Evolutionary conservation across 23 tunicate species (phyloP).

Genomic region (Oikopleura albicans): DNA sequence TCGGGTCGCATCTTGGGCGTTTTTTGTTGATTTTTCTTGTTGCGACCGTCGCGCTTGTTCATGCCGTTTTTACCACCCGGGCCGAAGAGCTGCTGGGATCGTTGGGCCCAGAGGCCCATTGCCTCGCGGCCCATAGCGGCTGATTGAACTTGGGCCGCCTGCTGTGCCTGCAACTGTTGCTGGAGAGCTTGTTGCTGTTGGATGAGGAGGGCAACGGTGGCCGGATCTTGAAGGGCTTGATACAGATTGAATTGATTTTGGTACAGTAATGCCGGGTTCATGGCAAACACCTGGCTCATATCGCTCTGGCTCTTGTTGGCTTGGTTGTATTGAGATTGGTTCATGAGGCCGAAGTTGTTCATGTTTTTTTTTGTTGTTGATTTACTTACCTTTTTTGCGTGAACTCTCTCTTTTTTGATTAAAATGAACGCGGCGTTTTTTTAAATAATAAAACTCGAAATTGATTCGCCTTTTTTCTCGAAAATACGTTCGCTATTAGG

Average conservation of each 20-base stretch:
- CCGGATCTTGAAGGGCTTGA: slow-evolving; percentile 8
- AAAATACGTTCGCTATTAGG: no score
- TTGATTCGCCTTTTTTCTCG: no score
- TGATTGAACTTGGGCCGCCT: background rate
- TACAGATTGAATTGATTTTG: background rate
- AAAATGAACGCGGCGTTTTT: no score
- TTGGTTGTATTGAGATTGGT: background rate
- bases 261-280: slow-evolving; percentile 14
- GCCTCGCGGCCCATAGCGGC: background rate
- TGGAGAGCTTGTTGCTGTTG: slow-evolving; percentile 10
- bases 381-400: no score
- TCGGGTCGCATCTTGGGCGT: slow-evolving; percentile 1
- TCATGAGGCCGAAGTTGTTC: background rate
- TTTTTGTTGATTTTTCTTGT: background rate
- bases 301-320: background rate
- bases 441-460: no score
- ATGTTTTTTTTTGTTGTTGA: background rate
- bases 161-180: background rate
- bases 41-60: background rate
- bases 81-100: slow-evolving; percentile 9
- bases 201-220: background rate
- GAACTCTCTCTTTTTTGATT: no score
- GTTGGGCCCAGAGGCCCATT: background rate
- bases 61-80: background rate
- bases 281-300: background rate